These are phyloP conservation scores for Drosophila pseudotakahashii DNA, from an alignment of 2,888 invertebrate genomes.

Conservation along the genomic window DNA sequence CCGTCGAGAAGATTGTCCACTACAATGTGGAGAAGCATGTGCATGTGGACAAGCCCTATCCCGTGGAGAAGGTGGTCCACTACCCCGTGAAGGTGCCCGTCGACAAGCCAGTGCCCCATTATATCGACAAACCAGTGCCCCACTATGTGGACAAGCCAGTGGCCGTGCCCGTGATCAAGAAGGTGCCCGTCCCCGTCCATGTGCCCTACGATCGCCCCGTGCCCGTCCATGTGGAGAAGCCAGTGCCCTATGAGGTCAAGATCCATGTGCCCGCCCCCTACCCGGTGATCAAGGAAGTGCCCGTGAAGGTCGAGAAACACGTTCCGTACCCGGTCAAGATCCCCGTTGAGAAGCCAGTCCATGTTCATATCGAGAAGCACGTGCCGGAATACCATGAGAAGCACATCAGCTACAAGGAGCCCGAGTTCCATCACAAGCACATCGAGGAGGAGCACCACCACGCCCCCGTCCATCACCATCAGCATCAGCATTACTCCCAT, in stretches of 20 bases:
- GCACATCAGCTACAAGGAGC: slow-evolving; percentile 89
- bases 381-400: slow-evolving; percentile 87
- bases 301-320: slow-evolving; percentile 88
- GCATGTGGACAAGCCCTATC: slow-evolving; percentile 90
- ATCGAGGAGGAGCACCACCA: slow-evolving; percentile 78
- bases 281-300: slow-evolving; percentile 89
- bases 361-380: slow-evolving; percentile 91
- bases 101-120: slow-evolving; percentile 89
- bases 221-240: slow-evolving; percentile 90
- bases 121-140: slow-evolving; percentile 88
- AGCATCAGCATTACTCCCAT: slow-evolving; percentile 40
- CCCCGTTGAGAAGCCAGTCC: slow-evolving; percentile 88
- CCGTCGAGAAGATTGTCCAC: slow-evolving; percentile 88
- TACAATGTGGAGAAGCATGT: slow-evolving; percentile 90
- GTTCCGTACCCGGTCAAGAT: slow-evolving; percentile 90
- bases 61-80: slow-evolving; percentile 90
- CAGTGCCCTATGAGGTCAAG: slow-evolving; percentile 90
- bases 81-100: slow-evolving; percentile 90
- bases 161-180: slow-evolving; percentile 87
- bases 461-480: slow-evolving; percentile 70
- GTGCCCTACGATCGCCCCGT: slow-evolving; percentile 87
- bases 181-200: slow-evolving; percentile 88
- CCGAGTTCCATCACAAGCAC: slow-evolving; percentile 87
- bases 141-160: slow-evolving; percentile 87
- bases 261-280: slow-evolving; percentile 88